These are phyloP conservation scores for Montipora capricornis DNA, from an alignment of 64 coral and sea anemone species.

Conservation along the genomic window DNA sequence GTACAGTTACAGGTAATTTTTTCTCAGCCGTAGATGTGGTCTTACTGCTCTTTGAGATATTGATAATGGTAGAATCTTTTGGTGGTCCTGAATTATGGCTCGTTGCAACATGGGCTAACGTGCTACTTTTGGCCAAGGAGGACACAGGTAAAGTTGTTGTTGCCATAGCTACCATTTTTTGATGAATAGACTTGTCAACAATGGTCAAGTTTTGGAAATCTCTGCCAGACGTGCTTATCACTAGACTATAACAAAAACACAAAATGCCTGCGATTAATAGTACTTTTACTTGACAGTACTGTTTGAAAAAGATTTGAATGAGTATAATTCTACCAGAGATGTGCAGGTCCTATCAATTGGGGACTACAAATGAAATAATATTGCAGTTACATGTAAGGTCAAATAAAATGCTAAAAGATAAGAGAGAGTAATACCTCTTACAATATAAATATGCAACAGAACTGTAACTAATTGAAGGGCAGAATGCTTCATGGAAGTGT, in stretches of 20 bases:
- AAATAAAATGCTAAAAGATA: no score
- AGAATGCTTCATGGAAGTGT: no score
- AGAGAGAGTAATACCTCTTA: no score
- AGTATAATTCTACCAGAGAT: no score
- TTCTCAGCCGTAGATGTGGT: no score
- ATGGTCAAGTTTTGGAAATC: slow-evolving; percentile 27
- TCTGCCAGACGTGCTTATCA: background rate
- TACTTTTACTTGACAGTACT: background rate
- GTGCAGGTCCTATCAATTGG: no score
- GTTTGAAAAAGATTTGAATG: no score
- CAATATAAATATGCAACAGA: no score
- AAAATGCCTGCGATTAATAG: background rate
- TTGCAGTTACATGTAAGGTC: no score
- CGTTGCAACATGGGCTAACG: background rate
- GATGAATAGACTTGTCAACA: background rate
- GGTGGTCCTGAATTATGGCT: background rate
- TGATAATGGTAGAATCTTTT: background rate
- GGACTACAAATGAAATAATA: no score
- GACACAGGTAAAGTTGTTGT: background rate
- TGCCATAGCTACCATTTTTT: background rate
- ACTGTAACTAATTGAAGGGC: no score
- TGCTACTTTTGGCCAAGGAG: background rate
- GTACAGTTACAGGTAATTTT: background rate
- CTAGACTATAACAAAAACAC: background rate
- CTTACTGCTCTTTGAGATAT: background rate